Base-by-base conservation (phyloP, 2,113 vertebrate genomes). In the Myxocyprinus asiaticus region DNA sequence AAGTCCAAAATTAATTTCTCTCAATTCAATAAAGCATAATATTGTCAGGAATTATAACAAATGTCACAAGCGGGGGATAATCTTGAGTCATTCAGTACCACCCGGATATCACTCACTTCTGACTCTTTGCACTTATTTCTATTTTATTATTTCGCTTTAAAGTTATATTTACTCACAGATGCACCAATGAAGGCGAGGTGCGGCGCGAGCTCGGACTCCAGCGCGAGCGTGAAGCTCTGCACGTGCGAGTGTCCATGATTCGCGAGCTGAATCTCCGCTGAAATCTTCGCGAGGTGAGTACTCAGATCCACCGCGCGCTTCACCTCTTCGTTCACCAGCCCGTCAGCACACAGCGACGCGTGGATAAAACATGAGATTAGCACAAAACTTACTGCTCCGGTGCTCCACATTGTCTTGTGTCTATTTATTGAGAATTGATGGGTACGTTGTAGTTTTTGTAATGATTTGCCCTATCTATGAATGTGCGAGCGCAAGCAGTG, bases 241-340 rank as follows among this genome's bases (percentile, higher is more conserved):
- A 88, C 94, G 0, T 92, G 81, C 0, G 92, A 87, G 1, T 85
- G 53, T 2, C 94, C 91, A 14, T 92, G 82, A 77, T 98, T 96
- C 50, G 88, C 90, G 67, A 98, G 84, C 47, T 90, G 92, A 43
- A 98, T 90, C 83, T 98, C 97, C 9, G 93, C 88, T 51, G 95
- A 96, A 76, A 96, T 94, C 82, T 98, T 98, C 51, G 97, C 97
- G 73, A 98, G 88, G 87, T 98, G 97, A 17, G 95, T 94, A 88
- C 95, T 92, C 78, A 99, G 89, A 73, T 98, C 97, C 87, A 99
- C 91, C 0, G 94, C 94, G 79, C 97, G 94, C 87, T 94, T 94
- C 81, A 94, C 96, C 1, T 99, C 97, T 63, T 98, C 96, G 79
- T 97, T 96, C 22, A 96, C 85, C 81, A 94, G 84, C 22, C 90